These are phyloP conservation scores for Pristionchus exspectatus DNA, from an alignment of 2,888 invertebrate genomes.

Conservation along the genomic window DNA sequence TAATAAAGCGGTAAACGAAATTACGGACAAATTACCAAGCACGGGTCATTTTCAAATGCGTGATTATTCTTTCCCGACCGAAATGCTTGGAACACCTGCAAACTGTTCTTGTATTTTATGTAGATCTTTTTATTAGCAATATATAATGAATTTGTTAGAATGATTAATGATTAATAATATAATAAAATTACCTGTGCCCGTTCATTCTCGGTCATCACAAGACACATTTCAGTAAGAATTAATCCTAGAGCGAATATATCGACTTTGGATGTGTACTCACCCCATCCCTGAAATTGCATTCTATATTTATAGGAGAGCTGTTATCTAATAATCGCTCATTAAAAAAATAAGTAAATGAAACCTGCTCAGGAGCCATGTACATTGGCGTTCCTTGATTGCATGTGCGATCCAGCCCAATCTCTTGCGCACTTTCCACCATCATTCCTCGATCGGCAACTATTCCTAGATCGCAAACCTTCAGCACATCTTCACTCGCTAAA, in stretches of 20 bases:
- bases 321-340: not conserved
- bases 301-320: not conserved
- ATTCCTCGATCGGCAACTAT: not conserved
- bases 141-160: too few relatives aligned
- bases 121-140: too few relatives aligned
- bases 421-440: not conserved
- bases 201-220: not conserved
- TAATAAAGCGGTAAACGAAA: too few relatives aligned
- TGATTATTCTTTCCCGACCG: too few relatives aligned
- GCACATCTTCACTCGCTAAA: not conserved
- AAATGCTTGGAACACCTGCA: too few relatives aligned
- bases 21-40: too few relatives aligned
- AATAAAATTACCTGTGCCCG: too few relatives aligned
- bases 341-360: not conserved
- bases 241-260: not conserved
- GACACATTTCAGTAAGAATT: not conserved
- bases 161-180: too few relatives aligned
- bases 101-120: too few relatives aligned
- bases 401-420: not conserved
- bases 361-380: conserved; percentile 18
- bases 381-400: not conserved
- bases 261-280: not conserved
- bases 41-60: too few relatives aligned
- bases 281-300: not conserved
- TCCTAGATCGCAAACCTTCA: not conserved